Evolutionary conservation across 1,140 invertebrate genomes (phyloP).

Genomic region (Euglossa dilemma): DNA sequence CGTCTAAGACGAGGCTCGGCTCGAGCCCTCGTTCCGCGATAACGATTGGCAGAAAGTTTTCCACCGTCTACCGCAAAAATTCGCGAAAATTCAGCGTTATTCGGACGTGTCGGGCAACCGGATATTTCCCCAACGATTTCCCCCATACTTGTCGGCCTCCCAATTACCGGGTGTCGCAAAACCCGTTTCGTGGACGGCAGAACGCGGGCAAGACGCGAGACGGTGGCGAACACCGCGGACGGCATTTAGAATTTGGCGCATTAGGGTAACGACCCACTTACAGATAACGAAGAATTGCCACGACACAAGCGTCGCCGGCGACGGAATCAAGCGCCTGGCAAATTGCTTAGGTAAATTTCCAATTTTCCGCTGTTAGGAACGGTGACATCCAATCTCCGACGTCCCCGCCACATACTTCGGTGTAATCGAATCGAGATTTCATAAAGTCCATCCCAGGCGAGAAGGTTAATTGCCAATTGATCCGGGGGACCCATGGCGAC

Average conservation of each 20-base stretch:
- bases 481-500: slow-evolving; percentile 31
- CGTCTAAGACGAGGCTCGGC: neutral
- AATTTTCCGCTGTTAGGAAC: slow-evolving; percentile 68
- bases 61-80: too few species aligned
- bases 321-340: slow-evolving; percentile 54
- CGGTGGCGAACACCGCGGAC: neutral
- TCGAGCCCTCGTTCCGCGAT: slow-evolving; percentile 7
- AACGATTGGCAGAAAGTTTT: slow-evolving; percentile 42
- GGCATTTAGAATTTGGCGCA: slow-evolving; percentile 25
- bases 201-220: neutral
- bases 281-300: slow-evolving; percentile 63
- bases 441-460: slow-evolving; percentile 56
- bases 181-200: neutral
- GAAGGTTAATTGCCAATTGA: slow-evolving; percentile 72
- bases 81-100: too few species aligned
- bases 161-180: neutral
- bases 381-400: slow-evolving; percentile 58
- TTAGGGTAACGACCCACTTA: slow-evolving; percentile 55
- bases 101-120: too few species aligned
- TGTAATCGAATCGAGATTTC: slow-evolving; percentile 70
- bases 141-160: too few species aligned
- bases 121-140: too few species aligned
- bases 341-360: slow-evolving; percentile 72
- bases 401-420: slow-evolving; percentile 58
- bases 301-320: slow-evolving; percentile 16